Base-by-base conservation (phyloP, 1,140 invertebrate genomes). In the Aphelinus atriplicis region DNA sequence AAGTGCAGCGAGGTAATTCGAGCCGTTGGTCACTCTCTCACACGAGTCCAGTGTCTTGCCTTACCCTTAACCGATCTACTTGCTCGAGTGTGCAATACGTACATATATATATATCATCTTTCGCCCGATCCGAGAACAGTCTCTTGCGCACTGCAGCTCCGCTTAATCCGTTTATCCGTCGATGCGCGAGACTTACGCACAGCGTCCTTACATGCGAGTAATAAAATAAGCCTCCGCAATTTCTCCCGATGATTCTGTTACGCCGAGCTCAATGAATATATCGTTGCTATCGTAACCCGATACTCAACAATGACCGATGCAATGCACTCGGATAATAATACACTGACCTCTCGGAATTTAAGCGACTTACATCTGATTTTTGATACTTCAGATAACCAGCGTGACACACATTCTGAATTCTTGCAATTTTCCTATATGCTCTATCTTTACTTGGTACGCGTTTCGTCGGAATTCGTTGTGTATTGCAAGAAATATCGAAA, bases 51-150 rank as follows among this genome's bases (percentile, higher is more conserved):
- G 42, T 46, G 50, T 57, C 43, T 43, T 48, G 5, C 10, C 55
- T 56, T 57, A 68, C 7, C 2, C 55, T 57, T 58, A 58, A 68
- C 9, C 9, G 55, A 57, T 68, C 55, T 58, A 68, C 7, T 68
- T 57, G 3, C 45, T 58, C 45, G 51, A 26, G 26, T 26, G 26
- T 26, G 26, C 26, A 26, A 26, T 26, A 26, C 26, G 26, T 26
- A 26, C 26, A 0, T 26, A 26, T 26, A 26, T 26, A 26, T 26
- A 26, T 26, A 26, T 26, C 26, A 26, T 26, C 26, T 26, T 26
- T 26, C 26, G 26, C 26, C 26, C 26, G 26, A 26, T 26, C 26
- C 26, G 26, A 26, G 26, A 26, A 26, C 26, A 26, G 26, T 26
- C 26, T 26, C n/a, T n/a, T n/a, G n/a, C n/a, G n/a, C 26, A 26